Base-by-base conservation (phyloP, 2,797 vertebrate species). In the Aulostomus chinensis region DNA sequence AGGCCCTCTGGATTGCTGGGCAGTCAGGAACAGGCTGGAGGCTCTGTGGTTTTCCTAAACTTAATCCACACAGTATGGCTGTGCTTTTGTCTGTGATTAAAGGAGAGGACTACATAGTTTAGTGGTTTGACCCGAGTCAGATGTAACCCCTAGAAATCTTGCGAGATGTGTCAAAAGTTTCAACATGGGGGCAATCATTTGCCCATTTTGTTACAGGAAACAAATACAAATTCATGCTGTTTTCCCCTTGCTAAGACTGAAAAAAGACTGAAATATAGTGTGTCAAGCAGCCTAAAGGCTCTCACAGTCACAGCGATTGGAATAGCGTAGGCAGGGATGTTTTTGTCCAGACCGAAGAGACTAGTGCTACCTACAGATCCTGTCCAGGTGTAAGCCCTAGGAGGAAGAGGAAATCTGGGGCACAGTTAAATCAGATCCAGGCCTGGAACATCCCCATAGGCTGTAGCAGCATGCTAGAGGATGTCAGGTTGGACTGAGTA, bases 341-440 rank as follows among this genome's bases (percentile, higher is more conserved):
- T 81, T 71, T 56, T 40, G 16, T 68, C 41, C 54, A 53, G 26
- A 40, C 39, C 42, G 54, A 37, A 57, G 38, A 46, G 31, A 37
- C 34, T 65, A 54, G 53, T 68, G 48, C 60, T 55, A 47, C 58
- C 62, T 43, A 34, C 55, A 66, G 70, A 84, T 81, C 58, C 55
- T 73, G 37, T 67, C 68, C 80, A 83, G 80, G 78, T 86, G 83
- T 80, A 75, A 41, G 78, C 62, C 81, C 60, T 12, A 42, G 52
- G 42, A 80, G 74, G 52, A 48, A 69, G 61, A 69, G 72, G 62
- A 58, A 76, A 68, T 72, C 35, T 59, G 45, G 62, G 68, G 45
- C 51, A 55, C 22, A 30, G 41, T 49, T 49, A 76, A 81, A 84
- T 69, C 56, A 54, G 57, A 78, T 32, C 55, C 81, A 80, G 80